These are phyloP conservation scores for Lagenorhynchus albirostris DNA, from an alignment of 2,113 vertebrate genomes.

Conservation along the genomic window DNA sequence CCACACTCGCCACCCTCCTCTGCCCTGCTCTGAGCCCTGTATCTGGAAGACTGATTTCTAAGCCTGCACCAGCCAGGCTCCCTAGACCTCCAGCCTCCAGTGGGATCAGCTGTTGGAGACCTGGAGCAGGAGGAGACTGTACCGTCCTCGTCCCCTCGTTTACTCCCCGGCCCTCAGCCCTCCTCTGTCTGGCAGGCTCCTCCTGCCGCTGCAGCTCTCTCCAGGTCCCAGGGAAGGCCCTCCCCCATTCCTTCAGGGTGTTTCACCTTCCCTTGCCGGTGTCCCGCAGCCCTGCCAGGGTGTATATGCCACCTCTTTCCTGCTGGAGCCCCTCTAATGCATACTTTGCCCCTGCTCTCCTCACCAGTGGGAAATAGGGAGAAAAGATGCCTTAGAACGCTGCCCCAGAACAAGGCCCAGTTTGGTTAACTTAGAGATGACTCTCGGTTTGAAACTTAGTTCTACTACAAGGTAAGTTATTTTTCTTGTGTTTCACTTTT, in stretches of 20 bases:
- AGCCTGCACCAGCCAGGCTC: not conserved
- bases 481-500: not conserved
- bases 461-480: not conserved
- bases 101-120: not conserved
- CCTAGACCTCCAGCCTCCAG: fast-evolving
- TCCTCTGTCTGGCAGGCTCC: too few relatives aligned
- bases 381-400: not conserved
- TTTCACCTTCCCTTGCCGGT: fast-evolving
- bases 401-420: fast-evolving
- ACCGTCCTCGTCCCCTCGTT: fast-evolving
- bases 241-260: fast-evolving
- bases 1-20: not conserved
- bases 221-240: not conserved
- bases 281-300: not conserved
- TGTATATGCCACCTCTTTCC: not conserved
- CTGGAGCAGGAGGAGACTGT: fast-evolving
- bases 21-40: not conserved
- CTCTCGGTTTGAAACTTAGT: not conserved
- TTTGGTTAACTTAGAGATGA: not conserved
- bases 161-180: too few relatives aligned
- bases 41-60: not conserved
- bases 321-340: not conserved
- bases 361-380: not conserved
- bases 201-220: fast-evolving
- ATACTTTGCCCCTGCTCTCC: not conserved